Percentiles rank a stretch among this genome's conserved stretches.
phyloP scores from a whole-genome alignment of 2,113 vertebrate species.

The Lonchura striata region DNA sequence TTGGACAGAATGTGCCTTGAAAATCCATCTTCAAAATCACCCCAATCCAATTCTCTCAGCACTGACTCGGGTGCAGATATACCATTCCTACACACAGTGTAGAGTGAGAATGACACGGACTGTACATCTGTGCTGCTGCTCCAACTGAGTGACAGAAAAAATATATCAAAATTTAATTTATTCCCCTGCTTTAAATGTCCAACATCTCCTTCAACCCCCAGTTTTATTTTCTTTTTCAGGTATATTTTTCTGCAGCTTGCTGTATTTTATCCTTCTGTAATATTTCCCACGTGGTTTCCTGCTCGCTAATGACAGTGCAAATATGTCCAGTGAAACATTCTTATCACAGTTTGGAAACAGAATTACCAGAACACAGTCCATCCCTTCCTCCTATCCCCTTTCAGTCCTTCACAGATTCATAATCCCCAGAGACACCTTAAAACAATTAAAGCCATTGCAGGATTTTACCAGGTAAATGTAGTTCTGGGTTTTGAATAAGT shows the following conservation, averaged over 20 bases:
- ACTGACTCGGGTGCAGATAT: neutral
- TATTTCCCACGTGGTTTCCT: neutral
- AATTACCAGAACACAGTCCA: neutral
- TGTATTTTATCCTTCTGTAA: neutral
- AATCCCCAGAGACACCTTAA: neutral
- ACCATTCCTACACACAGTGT: neutral
- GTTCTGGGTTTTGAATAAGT: conserved; percentile 17
- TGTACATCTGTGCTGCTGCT: neutral
- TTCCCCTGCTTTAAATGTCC: neutral
- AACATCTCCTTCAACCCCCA: neutral
- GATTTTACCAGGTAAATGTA: conserved; percentile 27
- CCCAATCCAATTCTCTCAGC: neutral
- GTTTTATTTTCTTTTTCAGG: neutral
- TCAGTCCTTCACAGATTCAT: neutral
- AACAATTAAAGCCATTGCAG: conserved; percentile 1
- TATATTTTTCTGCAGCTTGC: neutral
- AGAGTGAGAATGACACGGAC: neutral
- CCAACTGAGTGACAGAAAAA: neutral
- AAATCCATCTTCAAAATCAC: neutral
- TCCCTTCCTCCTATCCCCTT: neutral
- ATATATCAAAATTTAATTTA: neutral
- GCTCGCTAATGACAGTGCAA: neutral
- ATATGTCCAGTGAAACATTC: neutral
- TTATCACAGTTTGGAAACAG: neutral
- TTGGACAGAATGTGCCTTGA: neutral